Conservation (phyloP, 1,140 invertebrate genomes). For the Lepidurus packardi region DNA sequence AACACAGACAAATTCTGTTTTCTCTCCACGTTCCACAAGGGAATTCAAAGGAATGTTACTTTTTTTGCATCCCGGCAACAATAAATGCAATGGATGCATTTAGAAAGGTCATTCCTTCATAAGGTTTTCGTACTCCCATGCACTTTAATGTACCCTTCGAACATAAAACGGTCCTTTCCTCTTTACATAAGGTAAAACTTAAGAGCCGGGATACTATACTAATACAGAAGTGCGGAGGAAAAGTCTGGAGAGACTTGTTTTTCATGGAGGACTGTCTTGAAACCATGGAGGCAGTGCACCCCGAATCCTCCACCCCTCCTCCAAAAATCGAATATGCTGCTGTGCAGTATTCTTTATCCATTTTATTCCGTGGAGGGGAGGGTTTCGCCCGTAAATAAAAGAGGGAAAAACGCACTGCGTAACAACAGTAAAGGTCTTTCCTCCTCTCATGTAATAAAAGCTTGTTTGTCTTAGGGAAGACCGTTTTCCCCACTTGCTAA, state of each 20-base stretch:
- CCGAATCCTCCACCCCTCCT: neutral
- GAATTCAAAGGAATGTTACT: neutral
- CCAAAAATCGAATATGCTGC: slow-evolving; percentile 1
- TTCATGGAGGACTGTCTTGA: neutral
- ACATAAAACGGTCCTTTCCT: neutral
- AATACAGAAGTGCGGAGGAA: neutral
- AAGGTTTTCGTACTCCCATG: neutral
- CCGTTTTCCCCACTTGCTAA: too few relatives aligned
- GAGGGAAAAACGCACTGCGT: neutral
- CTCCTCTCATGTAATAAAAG: neutral
- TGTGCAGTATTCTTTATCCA: neutral
- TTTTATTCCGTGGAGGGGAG: neutral
- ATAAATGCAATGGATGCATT: neutral
- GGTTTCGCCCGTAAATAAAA: neutral
- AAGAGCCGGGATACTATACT: neutral
- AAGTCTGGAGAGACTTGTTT: neutral
- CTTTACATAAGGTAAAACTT: neutral
- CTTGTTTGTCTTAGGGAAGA: neutral
- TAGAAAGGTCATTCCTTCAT: slow-evolving; percentile 11
- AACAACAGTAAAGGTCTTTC: too few relatives aligned
- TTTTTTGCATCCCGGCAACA: neutral
- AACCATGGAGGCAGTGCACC: neutral
- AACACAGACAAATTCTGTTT: too few relatives aligned
- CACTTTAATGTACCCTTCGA: slow-evolving; percentile 17
- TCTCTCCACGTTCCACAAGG: too few relatives aligned